Evolutionary conservation across 2,113 vertebrate genomes (phyloP), one percentile per base, ranked within the genome.

Genomic region (Bos indicus): DNA sequence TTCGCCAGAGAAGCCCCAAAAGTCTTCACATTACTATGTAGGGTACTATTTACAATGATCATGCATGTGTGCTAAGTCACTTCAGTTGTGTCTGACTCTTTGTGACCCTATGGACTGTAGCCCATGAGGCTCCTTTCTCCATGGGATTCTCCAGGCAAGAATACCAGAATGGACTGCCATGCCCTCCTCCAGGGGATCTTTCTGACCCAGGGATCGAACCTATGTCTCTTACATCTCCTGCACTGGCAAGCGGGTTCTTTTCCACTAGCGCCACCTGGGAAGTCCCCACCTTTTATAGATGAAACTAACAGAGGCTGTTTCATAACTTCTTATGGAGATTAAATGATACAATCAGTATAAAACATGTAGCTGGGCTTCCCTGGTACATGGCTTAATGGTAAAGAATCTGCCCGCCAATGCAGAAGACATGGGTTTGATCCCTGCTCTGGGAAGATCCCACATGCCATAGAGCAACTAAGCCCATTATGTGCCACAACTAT

Each of bases 401-500:
- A 77, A 43, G 40, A 43, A 43, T 77, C 71, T 77, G 40, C 6
- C 36, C 43, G 40, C 71, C 23, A 77, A 14, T 43, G 71, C 71
- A 77, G 12, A 43, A 2, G 11, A 77, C 40, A 77, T 26, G 71
- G 40, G 23, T 77, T 14, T 25, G 40, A 77, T 14, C 40, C 71
- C 40, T 77, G 23, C 36, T 77, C 71, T 14, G 3, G 40, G 71
- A 77, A 43, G 36, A 77, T 77, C 23, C 6, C 40, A 43, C 3
- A 43, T 43, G 40, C 71, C 6, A 15, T 15, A 7, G 40, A 77
- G 40, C 12, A 43, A 43, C 12, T 43, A 43, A 77, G 40, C 23
- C 21, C 40, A 71, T 6, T 43, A 77, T 6, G 12, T 0, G 0
- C 71, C 40, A 43, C 36, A 25, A 26, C 11, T 43, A 26, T 7